Percentiles rank a stretch among this genome's conserved stretches.
These are phyloP conservation scores for Catocala fraxini DNA, from an alignment of 2,888 invertebrate genomes.

Conservation along the genomic window DNA sequence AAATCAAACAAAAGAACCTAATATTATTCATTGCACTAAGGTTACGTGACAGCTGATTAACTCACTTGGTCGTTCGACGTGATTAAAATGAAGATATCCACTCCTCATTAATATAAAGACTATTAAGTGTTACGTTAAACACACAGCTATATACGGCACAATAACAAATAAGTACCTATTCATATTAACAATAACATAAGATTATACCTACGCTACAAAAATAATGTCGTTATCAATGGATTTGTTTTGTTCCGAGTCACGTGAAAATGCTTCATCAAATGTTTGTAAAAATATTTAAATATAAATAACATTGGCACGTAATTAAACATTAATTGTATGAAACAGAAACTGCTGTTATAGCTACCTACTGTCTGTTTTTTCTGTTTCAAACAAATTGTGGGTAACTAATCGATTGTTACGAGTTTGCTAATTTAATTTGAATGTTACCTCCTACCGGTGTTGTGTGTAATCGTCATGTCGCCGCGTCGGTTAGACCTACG, in stretches of 20 bases:
- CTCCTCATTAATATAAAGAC: conserved; percentile 1
- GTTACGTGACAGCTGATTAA: too few species aligned
- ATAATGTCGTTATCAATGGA: not conserved
- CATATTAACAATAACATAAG: not conserved
- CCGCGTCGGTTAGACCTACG: too few species aligned
- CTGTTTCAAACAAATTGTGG: conserved; percentile 4
- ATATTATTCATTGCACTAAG: too few species aligned
- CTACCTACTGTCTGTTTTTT: not conserved
- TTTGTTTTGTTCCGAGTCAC: not conserved
- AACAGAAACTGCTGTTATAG: too few species aligned
- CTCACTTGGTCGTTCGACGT: not conserved
- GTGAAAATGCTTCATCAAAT: not conserved
- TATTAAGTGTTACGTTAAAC: not conserved
- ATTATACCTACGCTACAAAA: not conserved
- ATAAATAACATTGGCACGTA: too few species aligned
- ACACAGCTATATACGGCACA: not conserved
- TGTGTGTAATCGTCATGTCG: not conserved
- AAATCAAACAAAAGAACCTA: too few species aligned
- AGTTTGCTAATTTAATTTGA: conserved; percentile 18
- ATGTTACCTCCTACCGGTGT: not conserved
- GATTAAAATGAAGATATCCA: not conserved
- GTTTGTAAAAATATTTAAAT: too few species aligned
- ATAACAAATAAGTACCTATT: not conserved
- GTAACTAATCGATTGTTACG: conserved; percentile 8
- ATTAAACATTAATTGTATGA: too few species aligned